These are phyloP conservation scores for Scolopax rusticola DNA, from an alignment of 2,797 vertebrate species.

Conservation along the genomic window DNA sequence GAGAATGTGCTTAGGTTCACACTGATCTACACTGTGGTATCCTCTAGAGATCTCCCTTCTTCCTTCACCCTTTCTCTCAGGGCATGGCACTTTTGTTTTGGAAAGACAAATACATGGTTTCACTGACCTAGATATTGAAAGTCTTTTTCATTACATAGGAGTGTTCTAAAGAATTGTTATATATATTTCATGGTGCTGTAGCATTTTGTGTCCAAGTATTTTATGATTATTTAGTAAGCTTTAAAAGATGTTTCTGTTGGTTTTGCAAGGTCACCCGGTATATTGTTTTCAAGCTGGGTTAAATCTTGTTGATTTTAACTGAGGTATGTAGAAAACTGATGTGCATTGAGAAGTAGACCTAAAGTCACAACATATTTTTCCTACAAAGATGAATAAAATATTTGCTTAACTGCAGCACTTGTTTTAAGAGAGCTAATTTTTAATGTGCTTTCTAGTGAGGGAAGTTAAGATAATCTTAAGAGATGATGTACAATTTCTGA, in stretches of 20 bases:
- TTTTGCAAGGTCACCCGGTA: background rate
- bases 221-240: background rate
- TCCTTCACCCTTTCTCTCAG: background rate
- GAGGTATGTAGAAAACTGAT: background rate
- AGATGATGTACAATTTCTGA: background rate
- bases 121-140: background rate
- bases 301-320: background rate
- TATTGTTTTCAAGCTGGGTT: background rate
- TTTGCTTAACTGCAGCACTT: background rate
- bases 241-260: background rate
- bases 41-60: background rate
- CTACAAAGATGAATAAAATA: background rate
- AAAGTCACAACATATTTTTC: background rate
- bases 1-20: background rate
- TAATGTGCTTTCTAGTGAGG: background rate
- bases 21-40: background rate
- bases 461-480: background rate
- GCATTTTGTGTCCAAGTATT: background rate
- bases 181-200: background rate
- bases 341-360: background rate
- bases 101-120: background rate
- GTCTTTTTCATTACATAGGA: background rate
- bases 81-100: background rate
- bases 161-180: background rate
- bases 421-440: background rate